Evolutionary conservation across 2,797 vertebrate species (phyloP).

Genomic region (Pseudomugil tenellus): DNA sequence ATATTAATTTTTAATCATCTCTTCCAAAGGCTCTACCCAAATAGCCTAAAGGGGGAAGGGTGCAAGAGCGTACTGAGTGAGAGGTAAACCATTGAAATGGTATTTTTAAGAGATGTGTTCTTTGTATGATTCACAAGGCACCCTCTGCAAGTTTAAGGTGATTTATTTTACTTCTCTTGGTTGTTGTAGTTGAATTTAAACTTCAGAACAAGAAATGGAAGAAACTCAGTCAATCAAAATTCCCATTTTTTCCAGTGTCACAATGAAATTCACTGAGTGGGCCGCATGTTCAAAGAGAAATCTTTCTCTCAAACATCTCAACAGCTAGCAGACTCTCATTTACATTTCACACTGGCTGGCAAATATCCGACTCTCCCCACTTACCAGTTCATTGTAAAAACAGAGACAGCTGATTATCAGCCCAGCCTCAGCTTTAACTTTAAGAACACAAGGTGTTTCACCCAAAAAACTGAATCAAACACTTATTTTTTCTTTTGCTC

Average conservation of each 20-base stretch:
- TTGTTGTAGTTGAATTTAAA: constrained; percentile 72
- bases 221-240: constrained; percentile 82
- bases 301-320: constrained; percentile 70
- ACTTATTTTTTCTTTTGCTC: constrained; percentile 47
- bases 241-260: constrained; percentile 78
- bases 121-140: constrained; percentile 79
- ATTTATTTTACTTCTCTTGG: constrained; percentile 72
- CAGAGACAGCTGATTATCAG: constrained; percentile 71
- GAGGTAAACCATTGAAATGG: constrained; percentile 84
- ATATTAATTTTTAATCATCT: constrained; percentile 87
- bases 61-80: constrained; percentile 68
- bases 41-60: constrained; percentile 82
- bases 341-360: constrained; percentile 78
- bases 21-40: constrained; percentile 82
- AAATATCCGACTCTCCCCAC: constrained; percentile 56
- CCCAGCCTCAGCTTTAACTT: constrained; percentile 70
- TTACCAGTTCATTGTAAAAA: constrained; percentile 58
- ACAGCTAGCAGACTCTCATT: constrained; percentile 70
- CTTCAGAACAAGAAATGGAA: constrained; percentile 70
- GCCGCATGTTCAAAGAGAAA: constrained; percentile 75
- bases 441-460: constrained; percentile 75
- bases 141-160: constrained; percentile 64
- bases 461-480: constrained; percentile 50
- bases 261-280: constrained; percentile 77
- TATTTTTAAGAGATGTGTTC: constrained; percentile 79